phyloP scores from a whole-genome alignment of 2,888 invertebrate genomes.

The Pristionchus mayeri region DNA sequence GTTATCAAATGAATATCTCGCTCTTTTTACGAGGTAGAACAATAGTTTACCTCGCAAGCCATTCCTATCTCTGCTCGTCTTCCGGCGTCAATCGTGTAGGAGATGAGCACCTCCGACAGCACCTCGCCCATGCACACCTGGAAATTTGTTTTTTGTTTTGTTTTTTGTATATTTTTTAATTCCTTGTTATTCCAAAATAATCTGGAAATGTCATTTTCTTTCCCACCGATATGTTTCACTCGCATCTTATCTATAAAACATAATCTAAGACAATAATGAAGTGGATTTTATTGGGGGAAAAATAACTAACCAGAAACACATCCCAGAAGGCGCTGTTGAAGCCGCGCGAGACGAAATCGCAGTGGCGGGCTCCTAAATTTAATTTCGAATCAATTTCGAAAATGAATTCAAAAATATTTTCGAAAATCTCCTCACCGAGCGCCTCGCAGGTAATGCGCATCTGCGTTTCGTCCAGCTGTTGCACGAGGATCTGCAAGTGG shows the following conservation, averaged over 20 bases:
- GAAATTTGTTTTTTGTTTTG: not conserved
- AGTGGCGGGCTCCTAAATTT: conserved; percentile 9
- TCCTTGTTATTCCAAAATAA: not conserved
- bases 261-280: no score
- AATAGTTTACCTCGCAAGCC: conserved; percentile 16
- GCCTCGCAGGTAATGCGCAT: conserved; percentile 43
- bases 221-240: not conserved
- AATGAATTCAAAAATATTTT: not conserved
- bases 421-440: not conserved
- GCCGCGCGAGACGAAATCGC: conserved; percentile 43
- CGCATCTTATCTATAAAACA: no score
- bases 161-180: not conserved
- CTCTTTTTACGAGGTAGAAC: no score
- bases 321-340: conserved; percentile 48
- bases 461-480: conserved; percentile 41
- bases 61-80: conserved; percentile 39
- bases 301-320: conserved; percentile 13
- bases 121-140: conserved; percentile 44
- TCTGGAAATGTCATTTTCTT: not conserved
- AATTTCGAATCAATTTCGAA: no score
- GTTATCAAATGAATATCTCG: no score
- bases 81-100: conserved; percentile 29
- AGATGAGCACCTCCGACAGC: not conserved
- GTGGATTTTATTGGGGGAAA: not conserved
- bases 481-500: conserved; percentile 39